A percentile compares a stretch with the other conserved stretches of the same genome.
Conservation (phyloP, 2,113 vertebrate genomes). For the Corythornis vintsioides region DNA sequence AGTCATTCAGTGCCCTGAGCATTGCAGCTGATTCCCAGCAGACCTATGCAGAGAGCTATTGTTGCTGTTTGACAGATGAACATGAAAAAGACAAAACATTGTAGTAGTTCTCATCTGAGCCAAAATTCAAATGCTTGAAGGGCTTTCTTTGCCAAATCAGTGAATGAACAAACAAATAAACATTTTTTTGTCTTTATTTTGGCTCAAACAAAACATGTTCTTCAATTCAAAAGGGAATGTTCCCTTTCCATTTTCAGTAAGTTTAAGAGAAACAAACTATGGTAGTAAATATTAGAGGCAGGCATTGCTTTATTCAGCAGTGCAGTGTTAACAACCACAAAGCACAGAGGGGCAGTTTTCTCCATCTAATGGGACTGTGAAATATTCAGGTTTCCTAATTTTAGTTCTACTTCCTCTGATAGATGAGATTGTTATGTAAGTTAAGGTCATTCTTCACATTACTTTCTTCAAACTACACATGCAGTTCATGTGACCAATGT, state of each 20-base stretch:
- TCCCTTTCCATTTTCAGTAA: conserved; percentile 37
- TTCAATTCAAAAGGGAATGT: conserved; percentile 30
- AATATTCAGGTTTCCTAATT: background rate
- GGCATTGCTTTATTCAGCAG: background rate
- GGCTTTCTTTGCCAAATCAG: conserved; percentile 43
- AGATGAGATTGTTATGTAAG: background rate
- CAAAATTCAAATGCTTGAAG: conserved; percentile 37
- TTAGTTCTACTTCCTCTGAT: background rate
- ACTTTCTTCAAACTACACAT: background rate
- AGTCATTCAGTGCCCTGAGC: background rate
- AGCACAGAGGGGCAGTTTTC: background rate
- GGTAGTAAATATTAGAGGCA: conserved; percentile 27
- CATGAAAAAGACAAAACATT: conserved; percentile 23
- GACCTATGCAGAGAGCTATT: background rate
- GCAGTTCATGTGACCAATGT: background rate
- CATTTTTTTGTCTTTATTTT: conserved; percentile 9
- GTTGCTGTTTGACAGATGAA: conserved; percentile 41
- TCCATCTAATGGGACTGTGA: background rate
- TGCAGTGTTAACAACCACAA: background rate
- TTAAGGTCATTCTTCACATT: background rate
- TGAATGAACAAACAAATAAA: background rate
- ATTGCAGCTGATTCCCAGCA: background rate
- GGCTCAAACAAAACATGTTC: conserved; percentile 2
- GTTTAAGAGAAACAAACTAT: conserved; percentile 4
- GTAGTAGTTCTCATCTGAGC: conserved; percentile 18